phyloP scores from a whole-genome alignment of 2,113 vertebrate genomes.

The Sylvilagus bachmani region DNA sequence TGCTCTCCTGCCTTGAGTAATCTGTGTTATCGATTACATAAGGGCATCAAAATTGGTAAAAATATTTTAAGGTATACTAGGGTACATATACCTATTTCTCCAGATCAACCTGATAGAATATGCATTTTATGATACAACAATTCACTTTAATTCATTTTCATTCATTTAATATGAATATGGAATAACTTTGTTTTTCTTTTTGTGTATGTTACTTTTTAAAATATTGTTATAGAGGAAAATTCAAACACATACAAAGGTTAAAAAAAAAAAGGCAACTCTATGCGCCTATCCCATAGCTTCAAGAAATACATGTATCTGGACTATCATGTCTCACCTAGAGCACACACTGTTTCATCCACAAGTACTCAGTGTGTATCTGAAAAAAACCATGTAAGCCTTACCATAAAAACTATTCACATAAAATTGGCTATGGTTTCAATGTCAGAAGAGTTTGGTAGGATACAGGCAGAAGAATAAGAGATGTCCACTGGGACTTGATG shows the following conservation, averaged over 20 bases:
- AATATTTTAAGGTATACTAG: background rate
- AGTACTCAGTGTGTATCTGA: background rate
- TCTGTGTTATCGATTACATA: background rate
- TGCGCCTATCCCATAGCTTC: background rate
- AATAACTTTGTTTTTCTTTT: conserved; percentile 2
- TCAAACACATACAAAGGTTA: background rate
- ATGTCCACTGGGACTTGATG: background rate
- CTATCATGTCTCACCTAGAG: background rate
- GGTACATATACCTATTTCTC: background rate
- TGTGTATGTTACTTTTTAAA: background rate
- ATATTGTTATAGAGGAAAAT: conserved; percentile 26
- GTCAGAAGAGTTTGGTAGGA: background rate
- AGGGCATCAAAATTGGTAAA: background rate
- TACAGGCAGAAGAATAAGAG: background rate
- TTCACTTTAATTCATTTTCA: background rate
- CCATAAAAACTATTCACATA: background rate
- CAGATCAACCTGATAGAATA: background rate
- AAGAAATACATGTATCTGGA: background rate
- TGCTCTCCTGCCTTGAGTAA: background rate
- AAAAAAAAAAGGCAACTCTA: background rate
- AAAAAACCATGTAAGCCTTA: background rate
- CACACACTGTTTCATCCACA: background rate
- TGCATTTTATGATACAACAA: background rate
- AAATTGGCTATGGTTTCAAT: background rate
- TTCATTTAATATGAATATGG: background rate